These are phyloP conservation scores for Epirrita christyi DNA, from an alignment of 2,888 invertebrate species.

Conservation along the genomic window DNA sequence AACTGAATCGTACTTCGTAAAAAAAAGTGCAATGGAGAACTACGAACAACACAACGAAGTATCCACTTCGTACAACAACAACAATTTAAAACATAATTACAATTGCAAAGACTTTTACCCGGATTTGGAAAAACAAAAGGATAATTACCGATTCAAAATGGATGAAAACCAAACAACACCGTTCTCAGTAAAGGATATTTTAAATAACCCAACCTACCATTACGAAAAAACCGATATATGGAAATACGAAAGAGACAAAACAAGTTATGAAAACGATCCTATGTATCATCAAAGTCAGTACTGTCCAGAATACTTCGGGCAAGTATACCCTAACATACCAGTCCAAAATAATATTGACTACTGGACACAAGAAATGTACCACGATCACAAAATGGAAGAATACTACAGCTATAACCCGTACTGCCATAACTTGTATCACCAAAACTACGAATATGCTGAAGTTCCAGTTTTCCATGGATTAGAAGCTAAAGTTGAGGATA, in stretches of 20 bases:
- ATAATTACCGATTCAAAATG: slow-evolving; percentile 55
- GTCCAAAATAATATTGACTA: slow-evolving; percentile 67
- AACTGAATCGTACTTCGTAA: slow-evolving; percentile 16
- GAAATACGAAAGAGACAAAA: slow-evolving; percentile 64
- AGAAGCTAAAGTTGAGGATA: slow-evolving; percentile 50
- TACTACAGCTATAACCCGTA: slow-evolving; percentile 71
- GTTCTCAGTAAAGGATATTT: slow-evolving; percentile 76
- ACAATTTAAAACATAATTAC: slow-evolving; percentile 63
- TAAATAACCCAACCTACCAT: slow-evolving; percentile 65
- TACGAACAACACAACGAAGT: slow-evolving; percentile 75
- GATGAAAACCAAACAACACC: slow-evolving; percentile 68
- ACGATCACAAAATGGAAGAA: slow-evolving; percentile 70
- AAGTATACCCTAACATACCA: slow-evolving; percentile 63
- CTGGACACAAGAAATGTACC: slow-evolving; percentile 68
- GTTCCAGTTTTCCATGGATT: slow-evolving; percentile 40
- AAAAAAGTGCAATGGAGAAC: slow-evolving; percentile 59
- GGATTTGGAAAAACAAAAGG: slow-evolving; percentile 51
- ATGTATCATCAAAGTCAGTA: slow-evolving; percentile 62
- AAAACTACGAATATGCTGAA: slow-evolving; percentile 62
- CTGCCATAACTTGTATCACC: slow-evolving; percentile 70
- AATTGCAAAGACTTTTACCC: slow-evolving; percentile 65
- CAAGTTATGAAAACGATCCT: slow-evolving; percentile 61
- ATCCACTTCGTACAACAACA: slow-evolving; percentile 66
- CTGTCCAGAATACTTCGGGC: slow-evolving; percentile 65
- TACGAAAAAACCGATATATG: slow-evolving; percentile 69